A percentile compares a stretch with the other conserved stretches of the same genome.
Evolutionary conservation across 2,888 invertebrate genomes (phyloP).

Genomic region (Sussaba pulchella): DNA sequence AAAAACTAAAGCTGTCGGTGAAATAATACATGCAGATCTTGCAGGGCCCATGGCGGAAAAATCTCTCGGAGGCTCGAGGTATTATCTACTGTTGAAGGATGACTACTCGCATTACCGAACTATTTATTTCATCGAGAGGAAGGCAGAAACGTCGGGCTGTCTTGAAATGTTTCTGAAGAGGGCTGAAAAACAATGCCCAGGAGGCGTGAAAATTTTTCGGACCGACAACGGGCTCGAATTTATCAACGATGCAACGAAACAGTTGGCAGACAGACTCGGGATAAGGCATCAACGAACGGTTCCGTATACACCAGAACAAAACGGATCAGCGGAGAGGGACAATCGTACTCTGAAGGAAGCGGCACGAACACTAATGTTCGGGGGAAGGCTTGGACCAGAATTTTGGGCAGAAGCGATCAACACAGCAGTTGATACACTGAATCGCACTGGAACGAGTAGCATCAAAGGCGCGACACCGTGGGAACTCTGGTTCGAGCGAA

Average conservation of each 20-base stretch:
- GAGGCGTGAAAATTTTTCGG: background rate
- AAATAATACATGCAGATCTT: constrained; percentile 65
- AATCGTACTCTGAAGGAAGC: constrained; percentile 59
- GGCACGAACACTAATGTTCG: constrained; percentile 46
- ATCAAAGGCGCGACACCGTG: constrained; percentile 44
- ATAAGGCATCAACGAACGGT: constrained; percentile 36
- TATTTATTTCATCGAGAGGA: background rate
- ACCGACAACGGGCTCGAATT: constrained; percentile 23
- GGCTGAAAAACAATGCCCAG: background rate
- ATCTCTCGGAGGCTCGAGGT: constrained; percentile 53
- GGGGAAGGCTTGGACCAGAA: constrained; percentile 11
- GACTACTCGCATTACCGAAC: constrained; percentile 13
- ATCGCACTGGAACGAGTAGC: constrained; percentile 49
- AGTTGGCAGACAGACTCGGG: constrained; percentile 6
- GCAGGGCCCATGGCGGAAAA: constrained; percentile 63
- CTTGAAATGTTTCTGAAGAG: background rate
- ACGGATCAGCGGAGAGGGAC: constrained; percentile 56
- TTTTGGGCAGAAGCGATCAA: constrained; percentile 64
- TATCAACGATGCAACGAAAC: constrained; percentile 13
- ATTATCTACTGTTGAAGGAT: constrained; percentile 56
- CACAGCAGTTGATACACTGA: constrained; percentile 40
- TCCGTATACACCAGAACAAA: constrained; percentile 58
- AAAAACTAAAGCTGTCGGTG: constrained; percentile 43
- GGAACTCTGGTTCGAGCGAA: constrained; percentile 51
- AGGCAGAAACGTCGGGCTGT: background rate